Conservation (phyloP, 2,113 vertebrate genomes). For the Indri indri region DNA sequence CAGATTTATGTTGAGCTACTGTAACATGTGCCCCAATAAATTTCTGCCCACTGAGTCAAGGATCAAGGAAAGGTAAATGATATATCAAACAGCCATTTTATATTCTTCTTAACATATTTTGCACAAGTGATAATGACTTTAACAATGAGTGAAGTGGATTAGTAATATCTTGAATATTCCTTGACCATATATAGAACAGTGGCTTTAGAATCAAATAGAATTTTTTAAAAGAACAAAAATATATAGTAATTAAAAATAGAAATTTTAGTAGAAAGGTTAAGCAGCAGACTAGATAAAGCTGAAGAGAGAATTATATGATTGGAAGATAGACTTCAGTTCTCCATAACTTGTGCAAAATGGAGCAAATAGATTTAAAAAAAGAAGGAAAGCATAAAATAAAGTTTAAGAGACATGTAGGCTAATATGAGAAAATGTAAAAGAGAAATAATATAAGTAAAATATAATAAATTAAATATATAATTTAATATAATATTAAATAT, state of each 20-base stretch:
- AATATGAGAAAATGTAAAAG: not conserved
- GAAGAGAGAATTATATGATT: not conserved
- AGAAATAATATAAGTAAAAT: not conserved
- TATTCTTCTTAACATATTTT: not conserved
- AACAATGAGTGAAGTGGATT: rapidly evolving
- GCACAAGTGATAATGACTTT: not conserved
- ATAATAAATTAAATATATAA: not conserved
- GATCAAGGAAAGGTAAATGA: not conserved
- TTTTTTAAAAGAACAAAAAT: not conserved
- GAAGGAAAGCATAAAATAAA: not conserved
- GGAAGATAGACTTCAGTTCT: not conserved
- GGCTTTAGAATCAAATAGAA: not conserved
- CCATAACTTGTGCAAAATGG: no score
- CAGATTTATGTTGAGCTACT: rapidly evolving
- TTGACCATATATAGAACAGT: not conserved
- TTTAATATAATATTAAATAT: not conserved
- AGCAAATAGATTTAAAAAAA: not conserved
- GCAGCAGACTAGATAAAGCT: not conserved
- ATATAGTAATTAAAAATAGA: not conserved
- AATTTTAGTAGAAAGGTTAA: not conserved
- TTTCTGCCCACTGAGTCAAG: not conserved
- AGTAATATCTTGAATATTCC: not conserved
- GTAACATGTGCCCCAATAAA: rapidly evolving
- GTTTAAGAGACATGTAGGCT: not conserved
- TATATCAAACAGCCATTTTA: no score